These are phyloP conservation scores for Lepeophtheirus salmonis DNA, from an alignment of 1,140 invertebrate species.

Conservation along the genomic window DNA sequence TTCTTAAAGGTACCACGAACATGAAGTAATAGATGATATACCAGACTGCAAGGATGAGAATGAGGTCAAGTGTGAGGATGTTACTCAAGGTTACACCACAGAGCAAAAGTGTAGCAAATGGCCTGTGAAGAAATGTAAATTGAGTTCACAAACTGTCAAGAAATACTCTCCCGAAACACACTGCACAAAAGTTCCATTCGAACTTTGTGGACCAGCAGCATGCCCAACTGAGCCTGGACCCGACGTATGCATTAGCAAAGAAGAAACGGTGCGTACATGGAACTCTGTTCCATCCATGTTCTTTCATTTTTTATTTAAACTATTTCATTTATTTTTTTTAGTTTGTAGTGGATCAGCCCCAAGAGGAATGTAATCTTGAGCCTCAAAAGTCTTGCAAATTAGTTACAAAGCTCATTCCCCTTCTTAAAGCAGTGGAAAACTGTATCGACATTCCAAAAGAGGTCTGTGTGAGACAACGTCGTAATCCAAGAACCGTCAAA, in stretches of 20 bases:
- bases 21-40: constrained; percentile 16
- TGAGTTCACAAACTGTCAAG: background rate
- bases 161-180: constrained; percentile 13
- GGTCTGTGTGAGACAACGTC: constrained; percentile 1
- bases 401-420: constrained; percentile 6
- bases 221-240: constrained; percentile 7
- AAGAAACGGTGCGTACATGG: constrained; percentile 8
- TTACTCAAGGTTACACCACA: constrained; percentile 15
- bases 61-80: constrained; percentile 7
- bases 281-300: background rate
- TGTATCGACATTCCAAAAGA: constrained; percentile 17
- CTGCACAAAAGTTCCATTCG: constrained; percentile 10
- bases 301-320: background rate
- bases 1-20: constrained; percentile 9
- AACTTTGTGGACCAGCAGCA: constrained; percentile 6
- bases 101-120: constrained; percentile 8
- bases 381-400: background rate
- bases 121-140: constrained; percentile 1
- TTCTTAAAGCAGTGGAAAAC: constrained; percentile 7
- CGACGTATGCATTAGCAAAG: constrained; percentile 3
- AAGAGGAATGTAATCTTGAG: constrained; percentile 7
- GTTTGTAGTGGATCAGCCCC: background rate
- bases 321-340: background rate
- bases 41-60: constrained; percentile 1
- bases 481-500: constrained; percentile 11